Conservation (phyloP, 2,113 vertebrate species). For the Epinephelus moara region DNA sequence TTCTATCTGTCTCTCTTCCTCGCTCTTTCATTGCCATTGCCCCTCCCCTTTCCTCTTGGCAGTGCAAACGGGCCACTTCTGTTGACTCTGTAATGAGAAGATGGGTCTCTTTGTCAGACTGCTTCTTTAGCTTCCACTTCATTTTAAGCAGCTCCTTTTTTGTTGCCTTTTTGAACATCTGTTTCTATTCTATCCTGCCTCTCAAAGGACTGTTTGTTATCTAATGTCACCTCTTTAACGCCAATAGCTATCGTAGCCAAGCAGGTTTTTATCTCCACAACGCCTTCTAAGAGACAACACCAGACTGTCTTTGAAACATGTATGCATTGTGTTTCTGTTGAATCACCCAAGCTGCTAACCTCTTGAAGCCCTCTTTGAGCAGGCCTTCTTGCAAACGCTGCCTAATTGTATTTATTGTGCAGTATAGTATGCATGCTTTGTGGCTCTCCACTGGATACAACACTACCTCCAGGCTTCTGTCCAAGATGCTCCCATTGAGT, state of each 20-base stretch:
- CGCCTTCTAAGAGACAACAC: neutral
- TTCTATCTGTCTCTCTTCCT: slow-evolving; percentile 49
- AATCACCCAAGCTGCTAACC: slow-evolving; percentile 32
- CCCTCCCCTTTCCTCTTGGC: slow-evolving; percentile 56
- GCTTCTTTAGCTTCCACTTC: slow-evolving; percentile 47
- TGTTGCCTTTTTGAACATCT: slow-evolving; percentile 66
- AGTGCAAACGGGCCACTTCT: slow-evolving; percentile 59
- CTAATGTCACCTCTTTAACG: slow-evolving; percentile 55
- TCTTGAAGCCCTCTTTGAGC: slow-evolving; percentile 44
- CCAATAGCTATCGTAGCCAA: slow-evolving; percentile 20
- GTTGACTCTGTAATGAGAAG: slow-evolving; percentile 70
- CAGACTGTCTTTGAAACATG: slow-evolving; percentile 51
- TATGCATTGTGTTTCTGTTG: slow-evolving; percentile 38
- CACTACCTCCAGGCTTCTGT: slow-evolving; percentile 69
- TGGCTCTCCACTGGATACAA: slow-evolving; percentile 56
- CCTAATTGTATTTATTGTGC: slow-evolving; percentile 65
- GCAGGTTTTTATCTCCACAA: slow-evolving; percentile 1
- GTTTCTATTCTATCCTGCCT: slow-evolving; percentile 49
- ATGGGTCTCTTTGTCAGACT: slow-evolving; percentile 64
- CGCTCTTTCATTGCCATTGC: slow-evolving; percentile 33
- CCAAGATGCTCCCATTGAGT: slow-evolving; percentile 62
- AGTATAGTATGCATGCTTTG: slow-evolving; percentile 34
- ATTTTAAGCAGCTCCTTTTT: slow-evolving; percentile 53
- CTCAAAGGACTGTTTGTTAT: slow-evolving; percentile 63
- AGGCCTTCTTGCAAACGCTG: slow-evolving; percentile 27